Percentiles rank a stretch among this genome's conserved stretches.
phyloP scores from a whole-genome alignment of 1,140 invertebrate species.

The Thaumatotibia leucotreta region DNA sequence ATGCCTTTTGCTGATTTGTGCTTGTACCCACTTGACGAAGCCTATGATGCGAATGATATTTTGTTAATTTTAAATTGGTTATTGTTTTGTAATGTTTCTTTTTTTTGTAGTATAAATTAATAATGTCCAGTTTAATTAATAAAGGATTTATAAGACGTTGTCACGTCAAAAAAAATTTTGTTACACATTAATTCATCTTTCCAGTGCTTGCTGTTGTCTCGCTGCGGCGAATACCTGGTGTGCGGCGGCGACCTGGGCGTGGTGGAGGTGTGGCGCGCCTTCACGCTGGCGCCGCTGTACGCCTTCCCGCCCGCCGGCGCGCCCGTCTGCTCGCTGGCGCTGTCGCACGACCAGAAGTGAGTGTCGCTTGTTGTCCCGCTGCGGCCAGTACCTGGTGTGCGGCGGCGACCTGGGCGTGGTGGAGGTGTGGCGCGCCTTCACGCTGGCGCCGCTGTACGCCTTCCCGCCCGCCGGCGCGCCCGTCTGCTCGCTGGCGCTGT shows the following conservation, averaged over 20 bases:
- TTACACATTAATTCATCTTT: not conserved
- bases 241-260: slow-evolving; percentile 97
- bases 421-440: slow-evolving; percentile 98
- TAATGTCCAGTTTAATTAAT: too few relatives aligned
- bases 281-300: slow-evolving; percentile 97
- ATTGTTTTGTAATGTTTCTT: too few relatives aligned
- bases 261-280: slow-evolving; percentile 98
- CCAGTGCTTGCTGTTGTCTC: slow-evolving; percentile 94
- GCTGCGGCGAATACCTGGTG: slow-evolving; percentile 98
- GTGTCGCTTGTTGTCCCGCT: slow-evolving; percentile 79
- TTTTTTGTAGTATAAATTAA: too few relatives aligned
- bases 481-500: slow-evolving; percentile 93
- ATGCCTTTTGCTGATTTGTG: too few relatives aligned
- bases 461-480: slow-evolving; percentile 97
- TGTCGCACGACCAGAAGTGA: slow-evolving; percentile 98
- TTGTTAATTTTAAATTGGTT: too few relatives aligned
- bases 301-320: slow-evolving; percentile 98
- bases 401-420: slow-evolving; percentile 98
- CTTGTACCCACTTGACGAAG: too few relatives aligned
- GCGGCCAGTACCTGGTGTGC: slow-evolving; percentile 98
- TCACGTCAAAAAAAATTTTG: too few relatives aligned
- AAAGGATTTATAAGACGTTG: too few relatives aligned
- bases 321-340: slow-evolving; percentile 92
- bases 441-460: slow-evolving; percentile 96
- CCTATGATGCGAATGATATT: too few relatives aligned